Base-by-base conservation (phyloP, 2,113 vertebrate genomes). In the Oncorhynchus masou region DNA sequence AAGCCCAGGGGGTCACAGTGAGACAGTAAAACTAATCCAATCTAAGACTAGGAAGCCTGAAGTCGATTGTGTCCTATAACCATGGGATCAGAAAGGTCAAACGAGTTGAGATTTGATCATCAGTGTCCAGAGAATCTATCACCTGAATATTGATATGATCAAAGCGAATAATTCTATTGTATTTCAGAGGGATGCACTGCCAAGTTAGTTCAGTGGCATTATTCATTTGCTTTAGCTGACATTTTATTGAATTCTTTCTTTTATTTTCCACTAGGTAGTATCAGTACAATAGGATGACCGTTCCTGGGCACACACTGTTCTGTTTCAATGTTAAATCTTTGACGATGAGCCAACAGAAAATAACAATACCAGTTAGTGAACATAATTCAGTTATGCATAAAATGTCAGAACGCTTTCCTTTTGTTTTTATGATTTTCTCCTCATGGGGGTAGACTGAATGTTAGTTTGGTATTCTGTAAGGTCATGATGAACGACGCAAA, bases 51-150 rank as follows among this genome's bases (percentile, higher is more conserved):
- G 27, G 70, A 68, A 74, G 59, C 57, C 64, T 74, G 67, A 29
- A 0, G 0, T 51, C 74, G 24, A 70, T 68, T 71, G 29, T 66
- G 68, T 59, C n/a, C 29, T 39, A 19, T 72, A 66, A 80, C 74
- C 74, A 19, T 3, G 39, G 24, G 68, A 67, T 75, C 68, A 70
- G 31, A 76, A 57, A 81, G 68, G 66, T 27, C 74, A 78, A 27
- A 62, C 8, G 69, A 68, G 65, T 20, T 0, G 11, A 68, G 64
- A 84, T 80, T 81, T 66, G 39, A 85, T 81, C 59, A 68, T 65
- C 9, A n/a, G 8, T 48, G 27, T 29, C 27, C 13, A n/a, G 15
- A 71, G 49, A 51, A 85, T 85, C 75, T 67, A 84, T 86, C 82
- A 79, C 25, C 24, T 15, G 29, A 13, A 12, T 48, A 70, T 79